Percentiles rank a stretch among this genome's conserved stretches.
Conservation (phyloP, 2,888 invertebrate genomes). For the Cataglyphis livida region DNA sequence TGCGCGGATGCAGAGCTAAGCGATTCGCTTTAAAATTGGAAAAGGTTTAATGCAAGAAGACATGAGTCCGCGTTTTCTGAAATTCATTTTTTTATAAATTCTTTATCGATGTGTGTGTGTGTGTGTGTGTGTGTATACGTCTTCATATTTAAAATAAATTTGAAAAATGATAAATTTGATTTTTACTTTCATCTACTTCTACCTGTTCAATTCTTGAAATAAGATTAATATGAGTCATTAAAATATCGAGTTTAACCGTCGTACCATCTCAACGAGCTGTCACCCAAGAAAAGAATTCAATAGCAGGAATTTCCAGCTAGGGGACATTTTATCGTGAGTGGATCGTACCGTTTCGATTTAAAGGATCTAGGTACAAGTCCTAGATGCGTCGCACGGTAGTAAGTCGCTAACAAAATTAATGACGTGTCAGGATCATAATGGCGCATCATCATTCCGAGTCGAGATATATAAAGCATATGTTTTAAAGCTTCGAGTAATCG, state of each 20-base stretch:
- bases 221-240: background rate
- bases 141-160: background rate
- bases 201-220: background rate
- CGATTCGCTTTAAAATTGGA: background rate
- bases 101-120: background rate
- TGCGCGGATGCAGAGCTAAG: background rate
- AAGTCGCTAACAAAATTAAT: constrained; percentile 79
- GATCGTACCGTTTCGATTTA: constrained; percentile 72
- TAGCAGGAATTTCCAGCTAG: constrained; percentile 28
- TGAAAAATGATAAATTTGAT: background rate
- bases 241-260: constrained; percentile 34
- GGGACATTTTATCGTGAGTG: constrained; percentile 67
- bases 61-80: background rate
- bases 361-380: constrained; percentile 68
- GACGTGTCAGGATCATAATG: constrained; percentile 84
- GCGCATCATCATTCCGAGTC: constrained; percentile 81
- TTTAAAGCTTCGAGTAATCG: constrained; percentile 83
- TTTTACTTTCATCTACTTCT: background rate
- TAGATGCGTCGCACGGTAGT: constrained; percentile 61
- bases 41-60: background rate
- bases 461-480: constrained; percentile 82
- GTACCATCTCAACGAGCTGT: constrained; percentile 15
- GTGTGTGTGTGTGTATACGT: no score
- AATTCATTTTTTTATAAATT: background rate
- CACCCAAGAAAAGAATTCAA: constrained; percentile 6